Evolutionary conservation across 2,888 invertebrate genomes (phyloP), one percentile per base, ranked within the genome.

Genomic region (Drosophila koepferae): DNA sequence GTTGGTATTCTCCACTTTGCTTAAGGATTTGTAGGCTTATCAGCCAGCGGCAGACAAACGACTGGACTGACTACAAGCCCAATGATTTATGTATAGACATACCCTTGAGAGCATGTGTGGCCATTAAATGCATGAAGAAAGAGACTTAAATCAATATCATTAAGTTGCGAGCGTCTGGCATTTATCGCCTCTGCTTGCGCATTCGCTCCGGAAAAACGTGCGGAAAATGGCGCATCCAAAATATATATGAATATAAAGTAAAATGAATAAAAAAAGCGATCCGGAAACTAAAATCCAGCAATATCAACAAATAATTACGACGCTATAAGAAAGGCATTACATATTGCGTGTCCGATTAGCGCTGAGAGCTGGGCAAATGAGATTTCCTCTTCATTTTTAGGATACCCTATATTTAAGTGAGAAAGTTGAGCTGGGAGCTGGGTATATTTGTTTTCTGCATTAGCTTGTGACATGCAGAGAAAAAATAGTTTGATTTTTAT

Each of bases 201-300:
- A 18, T 38, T 31, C 59, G 18, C 34, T 49, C 75, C 72, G 69
- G 83, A 80, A 77, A 77, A 71, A 49, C 69, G 56, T 74, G 84
- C 74, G 71, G 79, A 84, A 88, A 81, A 85, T 82, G 71, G 75
- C 87, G 82, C 80, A 77, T 80, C 80, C 66, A 71, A 74, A 60
- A 82, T 49, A 41, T 28, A 54, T 38, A 18, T n/a, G 18, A n/a
- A 9, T n/a, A 18, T 31, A 9, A 9, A 28, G n/a, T 16, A 49
- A 2, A 31, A 5, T n/a, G 23, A 18, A 14, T 18, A 18, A 55
- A 36, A 36, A 36, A 55, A 56, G 40, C 60, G 53, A 49, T 69
- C 72, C 77, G 87, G 89, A 87, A 82, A 70, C 69, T 69, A 51
- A 73, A 81, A 62, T 51, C 61, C 51, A 54, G 58, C 58, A 67